A percentile compares a stretch with the other conserved stretches of the same genome.
Conservation (phyloP, 2,888 invertebrate genomes). For the Zaprionus obscuricornis region DNA sequence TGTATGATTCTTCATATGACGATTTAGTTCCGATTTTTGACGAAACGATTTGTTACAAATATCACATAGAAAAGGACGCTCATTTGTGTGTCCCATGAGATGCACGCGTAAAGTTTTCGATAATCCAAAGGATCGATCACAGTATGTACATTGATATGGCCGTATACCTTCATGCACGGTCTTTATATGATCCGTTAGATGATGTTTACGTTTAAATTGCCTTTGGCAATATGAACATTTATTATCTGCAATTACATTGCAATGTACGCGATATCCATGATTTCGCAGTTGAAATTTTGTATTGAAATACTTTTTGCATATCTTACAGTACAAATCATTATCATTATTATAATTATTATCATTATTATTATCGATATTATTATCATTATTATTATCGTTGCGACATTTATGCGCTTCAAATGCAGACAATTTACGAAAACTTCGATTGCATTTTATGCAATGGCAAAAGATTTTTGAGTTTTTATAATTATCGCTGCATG, state of each 20-base stretch:
- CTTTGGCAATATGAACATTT: constrained; percentile 41
- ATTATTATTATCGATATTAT: background rate
- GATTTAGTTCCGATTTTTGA: constrained; percentile 35
- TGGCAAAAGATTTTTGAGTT: background rate
- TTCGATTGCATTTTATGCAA: constrained; percentile 19
- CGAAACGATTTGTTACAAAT: constrained; percentile 46
- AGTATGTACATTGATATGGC: constrained; percentile 41
- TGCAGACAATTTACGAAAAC: constrained; percentile 19
- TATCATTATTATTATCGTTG: background rate
- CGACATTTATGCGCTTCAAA: constrained; percentile 20
- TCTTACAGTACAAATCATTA: constrained; percentile 10
- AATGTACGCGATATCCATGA: constrained; percentile 29
- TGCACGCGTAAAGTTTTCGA: constrained; percentile 43
- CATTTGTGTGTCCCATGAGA: constrained; percentile 45
- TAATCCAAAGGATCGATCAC: constrained; percentile 46
- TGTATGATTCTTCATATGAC: constrained; percentile 36
- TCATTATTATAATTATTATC: background rate
- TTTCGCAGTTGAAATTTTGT: constrained; percentile 16
- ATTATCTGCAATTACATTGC: constrained; percentile 10
- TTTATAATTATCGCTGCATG: background rate
- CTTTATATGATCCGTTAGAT: constrained; percentile 42
- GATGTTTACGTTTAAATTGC: constrained; percentile 42
- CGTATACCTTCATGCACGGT: constrained; percentile 42
- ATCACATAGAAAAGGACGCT: constrained; percentile 45
- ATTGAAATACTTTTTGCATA: constrained; percentile 24